A percentile compares a stretch with the other conserved stretches of the same genome.
Conservation (phyloP, 2,888 invertebrate genomes). For the Nysson spinosus region DNA sequence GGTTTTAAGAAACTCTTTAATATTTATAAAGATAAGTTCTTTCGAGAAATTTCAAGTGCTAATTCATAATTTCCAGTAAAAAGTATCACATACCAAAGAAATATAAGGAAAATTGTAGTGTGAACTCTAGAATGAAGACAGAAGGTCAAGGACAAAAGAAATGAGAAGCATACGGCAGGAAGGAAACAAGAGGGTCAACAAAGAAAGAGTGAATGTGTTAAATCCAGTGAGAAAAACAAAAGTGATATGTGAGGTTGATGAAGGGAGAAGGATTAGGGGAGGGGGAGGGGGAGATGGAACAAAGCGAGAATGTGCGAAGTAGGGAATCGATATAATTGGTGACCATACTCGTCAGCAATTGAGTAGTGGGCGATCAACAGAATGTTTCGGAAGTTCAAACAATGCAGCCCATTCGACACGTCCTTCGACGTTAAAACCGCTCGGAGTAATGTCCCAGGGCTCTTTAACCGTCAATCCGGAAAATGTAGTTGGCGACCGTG, state of each 20-base stretch:
- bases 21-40: too few species aligned
- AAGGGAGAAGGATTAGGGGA: not conserved
- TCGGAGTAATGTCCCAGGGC: not conserved
- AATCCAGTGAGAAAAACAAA: constrained; percentile 10
- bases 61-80: too few species aligned
- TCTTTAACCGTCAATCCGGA: constrained; percentile 16
- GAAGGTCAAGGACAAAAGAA: too few species aligned
- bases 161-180: too few species aligned
- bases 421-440: constrained; percentile 5
- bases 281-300: not conserved
- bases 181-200: not conserved
- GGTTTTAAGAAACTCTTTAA: too few species aligned
- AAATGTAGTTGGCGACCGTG: not conserved
- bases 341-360: constrained; percentile 20
- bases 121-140: not conserved
- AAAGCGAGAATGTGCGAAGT: too few species aligned
- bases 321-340: constrained; percentile 39
- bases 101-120: too few species aligned
- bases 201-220: not conserved
- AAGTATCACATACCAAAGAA: too few species aligned
- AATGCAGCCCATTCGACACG: constrained; percentile 28
- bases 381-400: constrained; percentile 40
- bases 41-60: too few species aligned
- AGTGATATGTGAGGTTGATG: not conserved
- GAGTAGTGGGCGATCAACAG: constrained; percentile 24